Base-by-base conservation (phyloP, 2,888 invertebrate species). In the Opisthograptis luteolata region DNA sequence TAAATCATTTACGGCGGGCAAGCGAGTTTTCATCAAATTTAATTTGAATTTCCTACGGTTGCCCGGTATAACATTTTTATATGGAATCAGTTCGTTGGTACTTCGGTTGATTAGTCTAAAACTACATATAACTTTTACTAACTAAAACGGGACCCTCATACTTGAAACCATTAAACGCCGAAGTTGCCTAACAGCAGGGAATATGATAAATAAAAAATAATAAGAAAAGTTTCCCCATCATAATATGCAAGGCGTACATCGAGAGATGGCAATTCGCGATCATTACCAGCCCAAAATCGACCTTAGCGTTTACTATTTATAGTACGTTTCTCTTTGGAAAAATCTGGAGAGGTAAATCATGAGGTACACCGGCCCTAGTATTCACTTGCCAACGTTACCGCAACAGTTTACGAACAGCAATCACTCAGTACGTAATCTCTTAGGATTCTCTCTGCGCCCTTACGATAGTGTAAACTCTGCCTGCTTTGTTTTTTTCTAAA, bases 391-490 rank as follows among this genome's bases (percentile, higher is more conserved):
- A 74, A 73, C 73, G 73, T 65, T 72, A 68, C 79, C 78, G 64
- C 76, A 72, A 73, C 76, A 86, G 81, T 88, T 87, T 76, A 73
- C 76, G 72, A 83, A 86, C 76, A 81, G 87, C 85, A 87, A 90
- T 89, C 89, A 88, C 89, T 90, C 89, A 89, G 79, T 72, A 60
- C 72, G 82, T 88, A 89, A 90, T 89, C 89, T 90, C 88, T 85
- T 61, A 84, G 87, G 87, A 82, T 87, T 88, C 87, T 69, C 79
- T 73, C 64, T 64, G 68, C 76, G 65, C 72, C 70, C 79, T 73
- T 43, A 30, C 73, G 66, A 75, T 81, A 76, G 76, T 79, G 75
- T 66, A 62, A 66, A 64, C 62, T 64, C 66, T 61, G 70, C 73
- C 75, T 68, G 76, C 79, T 82, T 81, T 78, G 73, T 79, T 30